phyloP scores from a whole-genome alignment of 64 coral and sea anemone genomes.

The Astreopora myriophthalma region DNA sequence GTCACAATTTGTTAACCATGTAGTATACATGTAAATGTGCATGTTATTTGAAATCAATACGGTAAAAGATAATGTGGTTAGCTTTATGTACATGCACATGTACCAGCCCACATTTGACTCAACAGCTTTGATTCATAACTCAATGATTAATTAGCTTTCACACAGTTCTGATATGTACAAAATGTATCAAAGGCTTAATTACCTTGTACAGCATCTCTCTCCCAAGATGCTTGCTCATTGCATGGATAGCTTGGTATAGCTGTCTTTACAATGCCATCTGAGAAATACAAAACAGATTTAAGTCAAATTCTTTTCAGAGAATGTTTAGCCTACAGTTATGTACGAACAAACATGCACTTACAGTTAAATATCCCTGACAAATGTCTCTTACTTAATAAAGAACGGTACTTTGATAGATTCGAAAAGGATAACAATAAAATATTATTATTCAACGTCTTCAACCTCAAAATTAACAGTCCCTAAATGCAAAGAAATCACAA shows the following conservation, averaged over 20 bases:
- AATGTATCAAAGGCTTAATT: neutral
- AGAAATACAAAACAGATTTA: neutral
- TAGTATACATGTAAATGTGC: too few species aligned
- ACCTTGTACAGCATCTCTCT: conserved; percentile 16
- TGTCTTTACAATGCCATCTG: conserved; percentile 2
- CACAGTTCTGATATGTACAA: conserved; percentile 3
- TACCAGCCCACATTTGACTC: neutral
- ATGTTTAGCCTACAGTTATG: neutral
- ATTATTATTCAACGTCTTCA: conserved; percentile 3
- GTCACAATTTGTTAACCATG: too few species aligned
- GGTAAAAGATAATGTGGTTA: too few species aligned
- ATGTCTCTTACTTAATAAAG: neutral
- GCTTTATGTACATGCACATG: neutral
- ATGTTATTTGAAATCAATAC: too few species aligned
- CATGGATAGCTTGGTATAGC: neutral
- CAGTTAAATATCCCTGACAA: conserved; percentile 1
- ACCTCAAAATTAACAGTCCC: neutral
- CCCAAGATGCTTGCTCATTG: conserved; percentile 7
- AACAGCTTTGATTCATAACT: conserved; percentile 6
- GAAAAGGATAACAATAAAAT: neutral
- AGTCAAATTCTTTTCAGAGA: neutral
- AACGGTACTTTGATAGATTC: neutral
- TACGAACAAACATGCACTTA: conserved; percentile 1
- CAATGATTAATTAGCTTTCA: neutral
- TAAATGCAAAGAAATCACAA: conserved; percentile 9